phyloP scores from a whole-genome alignment of 2,888 invertebrate genomes.

The Ennomos erosarius region DNA sequence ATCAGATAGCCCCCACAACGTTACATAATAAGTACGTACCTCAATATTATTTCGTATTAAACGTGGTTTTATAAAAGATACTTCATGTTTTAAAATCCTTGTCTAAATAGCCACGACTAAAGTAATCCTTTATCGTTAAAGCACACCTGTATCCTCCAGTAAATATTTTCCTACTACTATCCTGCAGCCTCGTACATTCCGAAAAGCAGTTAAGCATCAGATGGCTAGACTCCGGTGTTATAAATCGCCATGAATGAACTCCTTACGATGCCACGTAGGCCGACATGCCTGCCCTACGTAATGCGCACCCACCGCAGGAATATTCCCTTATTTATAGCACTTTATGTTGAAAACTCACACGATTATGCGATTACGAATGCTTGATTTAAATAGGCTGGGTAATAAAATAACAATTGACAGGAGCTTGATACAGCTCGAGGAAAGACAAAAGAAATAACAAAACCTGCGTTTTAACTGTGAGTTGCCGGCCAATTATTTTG shows the following conservation, averaged over 20 bases:
- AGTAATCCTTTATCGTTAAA: neutral
- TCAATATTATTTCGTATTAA: too few relatives aligned
- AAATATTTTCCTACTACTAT: slow-evolving; percentile 21
- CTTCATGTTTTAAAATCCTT: too few relatives aligned
- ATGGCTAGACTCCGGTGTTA: slow-evolving; percentile 50
- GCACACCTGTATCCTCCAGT: slow-evolving; percentile 24
- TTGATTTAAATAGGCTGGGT: slow-evolving; percentile 17
- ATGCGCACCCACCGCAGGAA: slow-evolving; percentile 43
- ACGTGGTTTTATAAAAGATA: too few relatives aligned
- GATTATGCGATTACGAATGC: slow-evolving; percentile 30
- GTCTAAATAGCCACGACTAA: too few relatives aligned
- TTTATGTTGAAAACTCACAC: slow-evolving; percentile 53
- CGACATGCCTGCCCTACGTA: slow-evolving; percentile 47
- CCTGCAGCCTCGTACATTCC: slow-evolving; percentile 47
- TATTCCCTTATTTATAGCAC: slow-evolving; percentile 59
- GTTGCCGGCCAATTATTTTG: too few relatives aligned
- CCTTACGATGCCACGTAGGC: slow-evolving; percentile 63
- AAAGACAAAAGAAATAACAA: slow-evolving; percentile 4
- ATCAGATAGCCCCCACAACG: too few relatives aligned
- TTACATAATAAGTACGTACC: too few relatives aligned
- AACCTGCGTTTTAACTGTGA: too few relatives aligned
- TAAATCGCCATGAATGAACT: slow-evolving; percentile 75
- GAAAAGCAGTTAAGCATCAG: slow-evolving; percentile 56
- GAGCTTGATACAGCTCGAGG: slow-evolving; percentile 29
- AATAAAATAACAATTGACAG: neutral